A percentile compares a stretch with the other conserved stretches of the same genome.
These are phyloP conservation scores for Microtus agrestis DNA, from an alignment of 2,797 vertebrate species.

Conservation along the genomic window DNA sequence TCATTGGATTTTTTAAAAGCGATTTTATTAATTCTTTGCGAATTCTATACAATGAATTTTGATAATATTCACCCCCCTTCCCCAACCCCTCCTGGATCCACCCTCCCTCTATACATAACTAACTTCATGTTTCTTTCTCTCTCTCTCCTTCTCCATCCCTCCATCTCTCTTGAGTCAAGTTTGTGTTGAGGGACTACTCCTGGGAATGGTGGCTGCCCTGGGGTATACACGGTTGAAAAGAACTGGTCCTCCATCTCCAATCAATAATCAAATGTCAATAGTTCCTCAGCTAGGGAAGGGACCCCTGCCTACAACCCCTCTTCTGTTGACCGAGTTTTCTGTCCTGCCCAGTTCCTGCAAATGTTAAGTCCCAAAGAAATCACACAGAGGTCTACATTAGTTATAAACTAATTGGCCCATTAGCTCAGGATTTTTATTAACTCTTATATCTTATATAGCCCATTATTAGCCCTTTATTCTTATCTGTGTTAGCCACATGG, in stretches of 20 bases:
- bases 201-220: not conserved
- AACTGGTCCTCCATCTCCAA: not conserved
- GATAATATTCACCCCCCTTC: not conserved
- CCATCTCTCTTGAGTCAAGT: not conserved
- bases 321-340: not conserved
- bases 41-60: not conserved
- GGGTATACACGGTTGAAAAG: not conserved
- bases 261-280: not conserved
- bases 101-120: not conserved
- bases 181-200: not conserved
- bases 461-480: too few species aligned
- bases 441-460: too few species aligned
- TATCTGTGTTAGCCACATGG: too few species aligned
- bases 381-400: too few species aligned
- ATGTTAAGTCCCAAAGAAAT: too few species aligned
- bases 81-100: too few species aligned
- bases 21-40: not conserved
- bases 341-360: too few species aligned
- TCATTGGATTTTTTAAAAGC: not conserved
- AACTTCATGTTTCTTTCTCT: not conserved
- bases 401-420: too few species aligned
- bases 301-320: not conserved
- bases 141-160: not conserved
- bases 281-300: not conserved
- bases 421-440: too few species aligned